Conservation (phyloP, 2,797 vertebrate species). For the Eleutherodactylus coqui region DNA sequence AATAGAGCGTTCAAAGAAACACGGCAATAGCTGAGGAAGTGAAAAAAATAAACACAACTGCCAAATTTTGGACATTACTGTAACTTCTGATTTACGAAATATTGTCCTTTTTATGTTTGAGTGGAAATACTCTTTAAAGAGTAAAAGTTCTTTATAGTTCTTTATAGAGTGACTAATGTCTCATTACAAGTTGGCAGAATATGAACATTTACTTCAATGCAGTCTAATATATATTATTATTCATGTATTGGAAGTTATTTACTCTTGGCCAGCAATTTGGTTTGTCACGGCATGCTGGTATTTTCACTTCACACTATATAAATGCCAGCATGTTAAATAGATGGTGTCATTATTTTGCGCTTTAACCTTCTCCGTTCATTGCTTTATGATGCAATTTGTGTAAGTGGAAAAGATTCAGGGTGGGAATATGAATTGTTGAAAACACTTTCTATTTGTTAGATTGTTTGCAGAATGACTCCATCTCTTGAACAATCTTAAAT, state of each 20-base stretch:
- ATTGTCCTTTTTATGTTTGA: neutral
- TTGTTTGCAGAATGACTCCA: no score
- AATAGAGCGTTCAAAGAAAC: neutral
- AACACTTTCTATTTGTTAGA: no score
- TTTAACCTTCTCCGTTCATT: neutral
- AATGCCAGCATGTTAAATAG: neutral
- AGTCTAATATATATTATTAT: neutral
- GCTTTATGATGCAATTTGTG: no score
- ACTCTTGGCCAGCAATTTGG: neutral
- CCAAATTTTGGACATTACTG: neutral
- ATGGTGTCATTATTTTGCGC: neutral
- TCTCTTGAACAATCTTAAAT: no score
- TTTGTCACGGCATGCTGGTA: neutral
- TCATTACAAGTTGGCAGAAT: constrained; percentile 7
- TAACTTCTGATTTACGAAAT: neutral
- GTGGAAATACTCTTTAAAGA: constrained; percentile 15
- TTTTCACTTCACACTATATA: constrained; percentile 6
- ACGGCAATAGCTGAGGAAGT: neutral
- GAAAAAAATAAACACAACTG: neutral
- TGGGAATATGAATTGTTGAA: no score
- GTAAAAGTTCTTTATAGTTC: neutral
- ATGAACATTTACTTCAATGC: constrained; percentile 8
- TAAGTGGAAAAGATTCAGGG: neutral
- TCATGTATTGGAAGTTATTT: neutral
- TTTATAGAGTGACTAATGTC: constrained; percentile 21